Evolutionary conservation across 2,113 vertebrate species (phyloP), one percentile per base, ranked within the genome.

Genomic region (Gadus macrocephalus): DNA sequence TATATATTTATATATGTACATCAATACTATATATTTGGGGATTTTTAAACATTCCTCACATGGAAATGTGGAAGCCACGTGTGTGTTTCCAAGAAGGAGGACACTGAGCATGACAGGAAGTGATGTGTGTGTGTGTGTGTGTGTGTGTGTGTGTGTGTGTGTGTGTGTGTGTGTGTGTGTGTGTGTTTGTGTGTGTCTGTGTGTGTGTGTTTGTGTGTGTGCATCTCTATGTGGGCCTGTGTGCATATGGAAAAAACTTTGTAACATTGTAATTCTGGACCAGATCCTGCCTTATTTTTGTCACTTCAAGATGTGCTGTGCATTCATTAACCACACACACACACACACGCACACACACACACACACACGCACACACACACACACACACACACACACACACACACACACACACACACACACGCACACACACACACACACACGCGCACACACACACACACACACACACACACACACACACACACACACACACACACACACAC

Each of bases 281-380:
- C 73, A 66, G 69, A 74, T 80, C 72, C 69, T 62, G 69, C 74
- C 78, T 84, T 88, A 85, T 88, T 88, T 85, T 49, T 83, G 82
- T 76, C 35, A n/a, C 66, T 53, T 68, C 60, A 31, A 74, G 66
- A 76, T 67, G 55, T 79, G 72, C 60, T 66, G 69, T 72, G 61
- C 55, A 70, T 56, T 70, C 42, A 49, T 49, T 49, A 9, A 49
- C 42, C 42, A 14, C 42, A 49, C 42, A 49, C 42, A 49, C 42
- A 42, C 38, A 42, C 38, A 42, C 38, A 42, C 38, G 3, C 38
- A 42, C 38, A 42, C 38, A 42, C 38, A 42, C 4, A 42, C 38
- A 42, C 38, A 42, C 38, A 42, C 38, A 42, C 38, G 2, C 25
- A 25, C 15, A 56, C 53, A 28, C 66, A 56, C 15, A 56, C 53